phyloP scores from a whole-genome alignment of 2,113 vertebrate species.

The Hemiprocne comata region DNA sequence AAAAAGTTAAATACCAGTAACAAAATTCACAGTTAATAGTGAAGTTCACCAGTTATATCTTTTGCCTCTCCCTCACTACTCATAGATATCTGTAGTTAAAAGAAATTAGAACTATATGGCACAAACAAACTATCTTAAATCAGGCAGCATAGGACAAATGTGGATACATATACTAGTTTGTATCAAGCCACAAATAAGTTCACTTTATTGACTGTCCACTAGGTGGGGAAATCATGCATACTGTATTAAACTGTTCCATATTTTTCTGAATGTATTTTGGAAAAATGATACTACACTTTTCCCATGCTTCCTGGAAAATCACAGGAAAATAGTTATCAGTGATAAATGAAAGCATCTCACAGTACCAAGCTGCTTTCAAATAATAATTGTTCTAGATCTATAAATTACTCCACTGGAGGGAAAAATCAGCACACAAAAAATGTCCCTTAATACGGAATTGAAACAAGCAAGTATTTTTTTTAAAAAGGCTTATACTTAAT shows the following conservation, averaged over 20 bases:
- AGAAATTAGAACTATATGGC: background rate
- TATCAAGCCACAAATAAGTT: background rate
- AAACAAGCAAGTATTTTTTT: background rate
- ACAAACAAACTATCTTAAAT: background rate
- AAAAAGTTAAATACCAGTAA: too few species aligned
- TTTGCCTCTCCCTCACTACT: background rate
- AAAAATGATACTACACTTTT: background rate
- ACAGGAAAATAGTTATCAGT: background rate
- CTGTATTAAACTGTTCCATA: background rate
- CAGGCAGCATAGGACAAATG: background rate
- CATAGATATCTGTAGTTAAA: background rate
- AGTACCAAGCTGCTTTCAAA: background rate
- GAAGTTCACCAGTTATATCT: background rate
- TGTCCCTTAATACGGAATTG: background rate
- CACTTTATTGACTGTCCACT: background rate
- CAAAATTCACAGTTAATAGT: background rate
- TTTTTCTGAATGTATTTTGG: background rate
- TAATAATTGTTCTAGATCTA: background rate
- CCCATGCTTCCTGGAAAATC: background rate
- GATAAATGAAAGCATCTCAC: background rate
- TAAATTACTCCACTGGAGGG: background rate
- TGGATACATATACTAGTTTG: background rate
- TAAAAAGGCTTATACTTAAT: background rate
- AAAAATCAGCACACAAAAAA: background rate
- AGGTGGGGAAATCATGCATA: slow-evolving; percentile 5